Evolutionary conservation across 2,113 vertebrate species (phyloP).

Genomic region (Amphilophus citrinellus): DNA sequence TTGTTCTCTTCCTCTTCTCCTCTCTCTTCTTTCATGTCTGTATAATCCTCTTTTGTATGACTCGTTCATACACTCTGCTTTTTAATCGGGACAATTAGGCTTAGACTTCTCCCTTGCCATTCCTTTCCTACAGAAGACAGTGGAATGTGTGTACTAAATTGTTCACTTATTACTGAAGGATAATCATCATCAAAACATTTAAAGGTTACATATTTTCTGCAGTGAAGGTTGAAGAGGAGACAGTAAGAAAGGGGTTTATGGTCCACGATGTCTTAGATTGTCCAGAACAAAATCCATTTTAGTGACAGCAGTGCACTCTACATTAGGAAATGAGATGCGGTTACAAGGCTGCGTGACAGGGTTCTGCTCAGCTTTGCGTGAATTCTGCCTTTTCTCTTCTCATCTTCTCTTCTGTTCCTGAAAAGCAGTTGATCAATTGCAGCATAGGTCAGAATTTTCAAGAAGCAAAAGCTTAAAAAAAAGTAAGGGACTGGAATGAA

Average conservation of each 20-base stretch:
- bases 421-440: neutral
- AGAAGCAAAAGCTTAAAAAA: neutral
- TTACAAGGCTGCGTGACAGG: conserved; percentile 4
- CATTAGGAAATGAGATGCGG: conserved; percentile 34
- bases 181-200: conserved; percentile 20
- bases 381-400: conserved; percentile 13
- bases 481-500: neutral
- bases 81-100: conserved; percentile 68
- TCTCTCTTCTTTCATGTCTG: conserved; percentile 53
- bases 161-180: conserved; percentile 18
- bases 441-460: neutral
- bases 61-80: conserved; percentile 55
- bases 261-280: conserved; percentile 20
- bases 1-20: conserved; percentile 25
- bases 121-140: conserved; percentile 21
- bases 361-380: conserved; percentile 16
- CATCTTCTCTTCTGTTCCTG: neutral
- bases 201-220: conserved; percentile 21
- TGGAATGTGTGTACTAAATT: conserved; percentile 20
- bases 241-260: conserved; percentile 34
- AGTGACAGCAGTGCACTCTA: neutral
- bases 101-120: conserved; percentile 36
- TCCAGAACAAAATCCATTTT: conserved; percentile 36
- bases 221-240: conserved; percentile 40
- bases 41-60: conserved; percentile 68